Evolutionary conservation across 2,888 invertebrate genomes (phyloP), one percentile per base, ranked within the genome.

Genomic region (Eupithecia subumbrata): DNA sequence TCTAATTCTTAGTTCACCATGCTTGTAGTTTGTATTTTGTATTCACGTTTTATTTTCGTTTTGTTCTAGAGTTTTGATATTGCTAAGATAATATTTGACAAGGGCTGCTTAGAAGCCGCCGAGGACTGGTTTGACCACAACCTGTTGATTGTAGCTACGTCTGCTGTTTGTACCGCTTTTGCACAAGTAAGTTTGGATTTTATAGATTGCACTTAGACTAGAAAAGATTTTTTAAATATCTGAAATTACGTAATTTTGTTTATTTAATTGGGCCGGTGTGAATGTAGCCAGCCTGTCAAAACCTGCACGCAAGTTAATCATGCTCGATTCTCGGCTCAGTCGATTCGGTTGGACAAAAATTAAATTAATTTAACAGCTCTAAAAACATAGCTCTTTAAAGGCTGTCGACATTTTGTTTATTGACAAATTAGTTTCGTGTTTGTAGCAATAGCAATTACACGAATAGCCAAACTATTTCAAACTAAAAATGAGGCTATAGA

Each of bases 91-190:
- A 97, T 97, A 93, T 97, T 98, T 95, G 98, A 98, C 91, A 98
- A 97, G 89, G 99, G 99, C 89, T 99, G 99, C 94, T 96, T 99
- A 87, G 97, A 98, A 88, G 97, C 98, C 75, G 98, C 98, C 66
- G 98, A 99, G 91, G 98, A 98, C 89, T 99, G 99, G 99, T 96
- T 99, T 87, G 98, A 99, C 93, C 96, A 96, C 89, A 99, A 99
- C 95, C 96, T 99, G 87, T 97, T 99, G 91, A 96, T 97, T 87
- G 98, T 99, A 89, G 98, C 98, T 79, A 97, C 98, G 73, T 97
- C 97, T 82, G 97, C 97, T 88, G 97, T 99, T 91, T 96, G 97
- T 91, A 96, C 98, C 88, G 98, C 98, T 91, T 98, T 99, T 94
- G 96, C 98, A 91, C 98, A 99, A 98, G 99, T 99, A 96, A 95